Evolutionary conservation across 2,113 vertebrate genomes (phyloP).

Genomic region (Caranx melampygus): DNA sequence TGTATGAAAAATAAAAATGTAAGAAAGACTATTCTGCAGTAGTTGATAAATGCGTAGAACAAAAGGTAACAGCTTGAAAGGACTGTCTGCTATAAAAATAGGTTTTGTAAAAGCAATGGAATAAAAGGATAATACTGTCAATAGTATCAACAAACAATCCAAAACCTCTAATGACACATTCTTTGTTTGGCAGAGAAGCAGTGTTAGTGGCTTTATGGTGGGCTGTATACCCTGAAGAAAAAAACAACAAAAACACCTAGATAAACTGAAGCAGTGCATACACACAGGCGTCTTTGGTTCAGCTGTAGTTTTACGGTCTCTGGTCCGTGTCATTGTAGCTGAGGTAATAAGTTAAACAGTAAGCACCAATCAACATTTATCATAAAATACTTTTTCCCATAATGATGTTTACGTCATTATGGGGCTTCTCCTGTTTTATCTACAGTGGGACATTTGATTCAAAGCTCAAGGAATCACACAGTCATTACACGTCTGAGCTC

Average conservation of each 20-base stretch:
- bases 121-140: conserved; percentile 55
- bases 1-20: conserved; percentile 15
- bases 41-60: conserved; percentile 51
- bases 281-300: conserved; percentile 80
- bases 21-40: conserved; percentile 4
- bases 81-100: conserved; percentile 35
- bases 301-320: conserved; percentile 79
- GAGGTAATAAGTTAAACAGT: conserved; percentile 94
- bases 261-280: conserved; percentile 72
- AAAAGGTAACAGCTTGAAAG: conserved; percentile 26
- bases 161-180: conserved; percentile 41
- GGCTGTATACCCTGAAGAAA: conserved; percentile 29
- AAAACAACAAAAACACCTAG: conserved; percentile 26
- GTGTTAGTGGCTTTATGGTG: conserved; percentile 73
- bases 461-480: conserved; percentile 32
- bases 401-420: conserved; percentile 36
- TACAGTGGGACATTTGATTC: conserved; percentile 45
- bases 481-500: conserved; percentile 57
- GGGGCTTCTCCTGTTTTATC: conserved; percentile 38
- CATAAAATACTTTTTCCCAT: conserved; percentile 44
- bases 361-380: conserved; percentile 89
- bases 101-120: conserved; percentile 36
- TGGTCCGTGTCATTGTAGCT: conserved; percentile 69
- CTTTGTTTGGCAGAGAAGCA: conserved; percentile 45
- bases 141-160: conserved; percentile 11